These are phyloP conservation scores for Ariopsis seemanni DNA, from an alignment of 2,113 vertebrate genomes.

Conservation along the genomic window DNA sequence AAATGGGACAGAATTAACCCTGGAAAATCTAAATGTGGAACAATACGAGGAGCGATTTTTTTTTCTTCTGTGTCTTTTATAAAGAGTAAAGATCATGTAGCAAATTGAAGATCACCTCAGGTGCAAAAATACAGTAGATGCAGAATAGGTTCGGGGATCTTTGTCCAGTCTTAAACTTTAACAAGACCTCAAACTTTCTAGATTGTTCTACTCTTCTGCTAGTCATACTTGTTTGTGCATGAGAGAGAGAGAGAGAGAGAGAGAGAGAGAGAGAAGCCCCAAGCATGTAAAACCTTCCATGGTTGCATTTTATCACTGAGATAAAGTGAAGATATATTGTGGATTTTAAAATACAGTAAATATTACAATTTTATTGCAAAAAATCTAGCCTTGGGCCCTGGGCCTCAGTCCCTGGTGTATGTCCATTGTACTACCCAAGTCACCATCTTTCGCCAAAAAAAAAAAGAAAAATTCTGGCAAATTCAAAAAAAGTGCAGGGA, in stretches of 20 bases:
- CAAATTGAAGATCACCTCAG: not conserved
- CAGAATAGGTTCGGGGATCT: not conserved
- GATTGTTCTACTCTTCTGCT: not conserved
- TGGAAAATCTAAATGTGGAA: not conserved
- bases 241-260: not conserved
- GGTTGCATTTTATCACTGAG: not conserved
- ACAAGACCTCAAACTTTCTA: not conserved
- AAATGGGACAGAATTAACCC: conserved; percentile 14
- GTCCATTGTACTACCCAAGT: not conserved
- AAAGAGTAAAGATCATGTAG: not conserved
- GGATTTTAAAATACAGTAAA: not conserved
- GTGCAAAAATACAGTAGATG: not conserved
- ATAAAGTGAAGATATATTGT: not conserved
- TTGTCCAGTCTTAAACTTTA: not conserved
- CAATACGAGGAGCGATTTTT: not conserved
- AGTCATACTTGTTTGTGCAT: not conserved
- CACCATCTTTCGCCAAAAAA: not conserved
- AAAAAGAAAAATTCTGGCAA: too few relatives aligned
- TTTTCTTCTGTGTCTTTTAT: not conserved
- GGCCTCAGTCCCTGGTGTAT: not conserved
- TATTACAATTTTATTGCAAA: not conserved
- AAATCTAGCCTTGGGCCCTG: not conserved
- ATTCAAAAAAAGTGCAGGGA: too few relatives aligned
- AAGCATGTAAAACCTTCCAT: not conserved
- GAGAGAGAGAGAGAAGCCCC: not conserved